These are phyloP conservation scores for Drosophila anomalata DNA, from an alignment of 2,888 invertebrate genomes.

Conservation along the genomic window DNA sequence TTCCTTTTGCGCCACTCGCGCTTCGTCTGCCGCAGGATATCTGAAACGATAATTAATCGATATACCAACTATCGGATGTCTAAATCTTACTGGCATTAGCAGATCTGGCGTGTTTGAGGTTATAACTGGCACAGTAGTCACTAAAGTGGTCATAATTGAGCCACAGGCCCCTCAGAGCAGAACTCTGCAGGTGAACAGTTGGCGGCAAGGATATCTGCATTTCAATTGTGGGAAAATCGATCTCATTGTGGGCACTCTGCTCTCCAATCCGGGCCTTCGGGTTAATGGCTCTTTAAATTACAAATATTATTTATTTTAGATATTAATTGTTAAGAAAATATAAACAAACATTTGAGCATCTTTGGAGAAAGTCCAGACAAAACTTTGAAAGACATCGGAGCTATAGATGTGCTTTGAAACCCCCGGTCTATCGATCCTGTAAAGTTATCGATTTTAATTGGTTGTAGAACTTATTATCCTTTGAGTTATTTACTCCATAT, in stretches of 20 bases:
- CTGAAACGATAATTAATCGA: conserved; percentile 47
- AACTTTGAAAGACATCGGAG: conserved; percentile 82
- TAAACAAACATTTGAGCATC: conserved; percentile 80
- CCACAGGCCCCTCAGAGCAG: conserved; percentile 85
- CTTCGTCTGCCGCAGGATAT: conserved; percentile 81
- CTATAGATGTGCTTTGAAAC: conserved; percentile 81
- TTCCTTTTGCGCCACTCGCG: conserved; percentile 84
- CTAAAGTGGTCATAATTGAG: conserved; percentile 86
- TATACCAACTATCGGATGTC: too few species aligned
- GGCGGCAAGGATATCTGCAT: conserved; percentile 84
- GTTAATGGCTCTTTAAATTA: conserved; percentile 61
- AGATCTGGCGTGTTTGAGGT: conserved; percentile 68
- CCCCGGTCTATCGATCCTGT: conserved; percentile 80
- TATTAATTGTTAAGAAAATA: not conserved
- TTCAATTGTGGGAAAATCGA: conserved; percentile 84
- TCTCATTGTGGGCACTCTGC: conserved; percentile 82
- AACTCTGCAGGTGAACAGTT: conserved; percentile 82
- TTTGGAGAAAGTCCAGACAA: conserved; percentile 82
- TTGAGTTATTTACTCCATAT: conserved; percentile 81
- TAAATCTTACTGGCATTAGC: conserved; percentile 69
- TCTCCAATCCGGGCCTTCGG: conserved; percentile 81
- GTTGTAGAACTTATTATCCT: not conserved
- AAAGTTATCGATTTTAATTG: not conserved
- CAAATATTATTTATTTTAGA: not conserved
- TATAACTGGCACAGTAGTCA: conserved; percentile 83